Evolutionary conservation across 2,888 invertebrate genomes (phyloP), one percentile per base, ranked within the genome.

Genomic region (Physocephala rufipes): DNA sequence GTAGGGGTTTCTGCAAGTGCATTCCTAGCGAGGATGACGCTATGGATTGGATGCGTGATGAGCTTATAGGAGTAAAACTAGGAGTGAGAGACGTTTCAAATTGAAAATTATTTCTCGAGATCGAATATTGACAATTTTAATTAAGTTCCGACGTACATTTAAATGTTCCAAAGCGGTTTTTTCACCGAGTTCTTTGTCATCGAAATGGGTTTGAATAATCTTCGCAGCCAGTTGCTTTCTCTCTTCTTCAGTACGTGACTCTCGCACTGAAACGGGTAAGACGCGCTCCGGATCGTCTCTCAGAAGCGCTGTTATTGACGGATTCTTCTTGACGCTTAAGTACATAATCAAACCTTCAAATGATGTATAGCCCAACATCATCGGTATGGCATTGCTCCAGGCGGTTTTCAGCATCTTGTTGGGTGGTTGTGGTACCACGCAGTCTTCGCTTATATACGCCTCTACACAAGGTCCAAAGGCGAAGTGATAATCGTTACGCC

Each of bases 121-220:
- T 15, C 21, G 19, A 2, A n/a, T 12, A n/a, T 15, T 2, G 2
- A 16, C 43, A 47, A 21, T 16, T 58, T 15, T 24, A 15, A 36
- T 26, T 1, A 45, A 43, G 1, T 55, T 64, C 2, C 16, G 65
- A 77, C 82, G 79, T 75, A 85, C 84, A 73, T 85, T 80, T n/a
- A 83, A 64, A 65, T 84, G 80, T 55, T 84, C 79, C 3, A 82
- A 76, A 0, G 86, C 74, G 71, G 82, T 83, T 19, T 82, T 76
- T 66, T 72, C 72, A 36, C 78, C 80, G 1, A 84, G 80, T 51
- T 82, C 80, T 19, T 82, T 78, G 21, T 83, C 79, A 0, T 85
- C 86, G 75, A 85, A 88, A 77, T 89, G 88, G 55, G 84, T 83
- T 19, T 83, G 75, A 28, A 86, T 81, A 28, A 89, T 78, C 43